Evolutionary conservation across 2,797 vertebrate genomes (phyloP).

Genomic region (Rhinella marina): DNA sequence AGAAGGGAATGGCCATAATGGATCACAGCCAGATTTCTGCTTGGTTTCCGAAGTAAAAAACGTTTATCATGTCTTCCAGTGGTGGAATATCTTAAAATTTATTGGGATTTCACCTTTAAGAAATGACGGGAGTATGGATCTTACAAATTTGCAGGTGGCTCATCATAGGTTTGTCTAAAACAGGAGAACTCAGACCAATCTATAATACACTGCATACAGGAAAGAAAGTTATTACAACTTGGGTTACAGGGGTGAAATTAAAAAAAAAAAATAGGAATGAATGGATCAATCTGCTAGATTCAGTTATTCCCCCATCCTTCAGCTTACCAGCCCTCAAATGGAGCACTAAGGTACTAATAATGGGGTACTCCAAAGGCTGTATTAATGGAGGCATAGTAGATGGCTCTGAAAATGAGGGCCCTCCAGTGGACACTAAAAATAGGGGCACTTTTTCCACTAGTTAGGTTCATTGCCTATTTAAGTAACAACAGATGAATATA

Average conservation of each 20-base stretch:
- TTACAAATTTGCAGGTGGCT: slow-evolving; percentile 3
- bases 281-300: no score
- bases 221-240: no score
- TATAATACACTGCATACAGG: not conserved
- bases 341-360: not conserved
- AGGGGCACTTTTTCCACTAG: no score
- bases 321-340: no score
- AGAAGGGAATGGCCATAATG: slow-evolving; percentile 16
- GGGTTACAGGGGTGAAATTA: no score
- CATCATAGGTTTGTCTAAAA: not conserved
- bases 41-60: not conserved
- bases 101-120: not conserved
- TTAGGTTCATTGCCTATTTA: no score
- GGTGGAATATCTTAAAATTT: not conserved
- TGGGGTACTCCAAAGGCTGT: not conserved
- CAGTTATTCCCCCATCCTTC: no score
- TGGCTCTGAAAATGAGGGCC: no score
- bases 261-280: no score
- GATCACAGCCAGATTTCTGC: slow-evolving; percentile 3
- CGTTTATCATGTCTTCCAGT: not conserved
- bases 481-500: no score
- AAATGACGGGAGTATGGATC: not conserved
- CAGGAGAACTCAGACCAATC: not conserved
- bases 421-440: no score
- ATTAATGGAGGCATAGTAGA: not conserved